Evolutionary conservation across 2,888 invertebrate genomes (phyloP), one percentile per base, ranked within the genome.

Genomic region (Ophraella communa): DNA sequence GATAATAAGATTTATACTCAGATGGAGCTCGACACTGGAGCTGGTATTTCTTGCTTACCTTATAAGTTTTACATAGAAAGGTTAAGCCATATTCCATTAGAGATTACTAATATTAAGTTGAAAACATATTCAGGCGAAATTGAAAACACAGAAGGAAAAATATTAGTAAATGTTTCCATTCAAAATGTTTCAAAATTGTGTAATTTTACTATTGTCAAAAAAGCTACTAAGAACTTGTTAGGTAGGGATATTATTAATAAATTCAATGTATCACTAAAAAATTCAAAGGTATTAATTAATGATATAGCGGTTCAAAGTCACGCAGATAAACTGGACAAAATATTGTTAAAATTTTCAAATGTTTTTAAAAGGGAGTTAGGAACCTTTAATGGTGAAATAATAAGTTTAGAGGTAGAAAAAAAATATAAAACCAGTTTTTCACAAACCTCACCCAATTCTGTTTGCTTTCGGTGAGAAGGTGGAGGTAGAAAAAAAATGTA

Each of bases 291-390:
- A 17, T 17, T 17, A 42, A 42, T 42, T 42, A 27, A 51, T 51
- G 51, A 39, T 30, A 20, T 55, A 55, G 23, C 14, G 39, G 21
- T 51, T 5, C 23, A 51, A 27, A 51, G 24, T 51, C 24, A 23
- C 24, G 11, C 14, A 14, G 21, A 20, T 4, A 27, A 51, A 51
- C 17, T 52, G 5, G 20, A 52, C 17, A 45, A 45, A 17, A 20
- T 55, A 18, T 49, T 62, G 23, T 23, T 27, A 14, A 54, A 55
- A 49, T 55, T 44, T 47, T 1, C 24, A 17, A 33, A 45, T 23
- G 23, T 62, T 30, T 55, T 62, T 47, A 55, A 54, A 30, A 39
- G 45, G 18, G 49, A 62, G 33, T 55, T 62, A 55, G 54, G 62
- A 8, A 54, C 45, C 17, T 62, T 45, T 39, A 49, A 39, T 18